Percentiles rank a stretch among this genome's conserved stretches.
phyloP scores from a whole-genome alignment of 2,113 vertebrate species.

The Mormyrus iriodes region DNA sequence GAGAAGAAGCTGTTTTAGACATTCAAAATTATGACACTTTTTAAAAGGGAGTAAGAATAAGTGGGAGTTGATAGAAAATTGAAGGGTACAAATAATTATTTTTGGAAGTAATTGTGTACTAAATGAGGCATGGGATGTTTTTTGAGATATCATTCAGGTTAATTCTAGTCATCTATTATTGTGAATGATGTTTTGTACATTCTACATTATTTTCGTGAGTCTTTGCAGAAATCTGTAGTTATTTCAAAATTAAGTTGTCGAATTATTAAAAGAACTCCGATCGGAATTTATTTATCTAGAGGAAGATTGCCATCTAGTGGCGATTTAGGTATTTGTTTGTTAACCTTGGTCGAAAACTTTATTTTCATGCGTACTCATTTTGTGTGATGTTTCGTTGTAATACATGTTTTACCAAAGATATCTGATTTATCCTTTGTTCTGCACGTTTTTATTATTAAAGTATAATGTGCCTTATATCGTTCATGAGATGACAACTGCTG shows the following conservation, averaged over 20 bases:
- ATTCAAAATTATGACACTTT: background rate
- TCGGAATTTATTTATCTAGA: background rate
- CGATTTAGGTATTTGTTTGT: background rate
- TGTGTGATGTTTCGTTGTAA: background rate
- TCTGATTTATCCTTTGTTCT: background rate
- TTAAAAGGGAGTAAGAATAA: background rate
- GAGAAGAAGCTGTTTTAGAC: background rate
- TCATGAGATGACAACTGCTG: background rate
- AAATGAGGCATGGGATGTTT: background rate
- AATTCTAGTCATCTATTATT: background rate
- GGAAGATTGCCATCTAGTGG: constrained; percentile 52
- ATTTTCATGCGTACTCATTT: background rate
- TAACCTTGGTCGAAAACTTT: background rate
- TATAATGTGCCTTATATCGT: background rate
- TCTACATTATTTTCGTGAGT: background rate
- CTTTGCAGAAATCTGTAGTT: background rate
- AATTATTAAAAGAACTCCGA: background rate
- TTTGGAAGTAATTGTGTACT: background rate
- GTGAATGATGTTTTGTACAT: background rate
- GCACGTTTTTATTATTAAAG: background rate
- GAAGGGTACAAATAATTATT: background rate
- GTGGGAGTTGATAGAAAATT: background rate
- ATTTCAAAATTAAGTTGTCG: background rate
- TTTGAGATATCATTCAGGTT: background rate
- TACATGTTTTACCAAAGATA: background rate